phyloP scores from a whole-genome alignment of 2,888 invertebrate species.

The Drepanosiphum platanoidis region DNA sequence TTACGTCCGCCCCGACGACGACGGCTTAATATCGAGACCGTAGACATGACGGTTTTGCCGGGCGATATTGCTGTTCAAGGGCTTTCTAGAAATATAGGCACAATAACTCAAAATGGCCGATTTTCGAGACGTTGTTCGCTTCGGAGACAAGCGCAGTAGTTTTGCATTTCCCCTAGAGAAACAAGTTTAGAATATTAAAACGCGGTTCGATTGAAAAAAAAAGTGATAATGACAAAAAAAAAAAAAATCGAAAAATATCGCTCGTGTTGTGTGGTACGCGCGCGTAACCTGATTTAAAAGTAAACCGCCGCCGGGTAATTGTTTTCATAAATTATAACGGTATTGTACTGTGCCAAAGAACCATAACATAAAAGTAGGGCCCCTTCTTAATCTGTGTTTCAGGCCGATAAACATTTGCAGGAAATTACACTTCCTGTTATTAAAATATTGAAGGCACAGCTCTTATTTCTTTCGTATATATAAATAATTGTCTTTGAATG shows the following conservation, averaged over 20 bases:
- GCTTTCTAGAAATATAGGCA: no score
- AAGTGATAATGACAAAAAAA: background rate
- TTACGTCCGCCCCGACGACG: no score
- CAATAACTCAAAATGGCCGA: no score
- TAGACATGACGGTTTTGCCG: no score
- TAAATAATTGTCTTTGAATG: background rate
- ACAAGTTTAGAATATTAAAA: no score
- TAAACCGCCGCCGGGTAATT: background rate
- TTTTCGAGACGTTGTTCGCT: no score
- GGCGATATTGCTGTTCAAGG: no score
- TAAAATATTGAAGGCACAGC: constrained; percentile 51
- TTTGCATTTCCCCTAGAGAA: no score
- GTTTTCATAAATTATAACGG: constrained; percentile 30
- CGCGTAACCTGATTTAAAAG: background rate
- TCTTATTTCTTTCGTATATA: background rate
- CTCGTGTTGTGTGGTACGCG: background rate
- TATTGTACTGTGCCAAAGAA: constrained; percentile 35
- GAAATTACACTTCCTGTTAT: constrained; percentile 58
- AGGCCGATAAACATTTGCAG: constrained; percentile 55
- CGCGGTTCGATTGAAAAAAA: no score
- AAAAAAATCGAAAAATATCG: background rate
- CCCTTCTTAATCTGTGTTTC: constrained; percentile 58
- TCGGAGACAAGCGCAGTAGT: no score
- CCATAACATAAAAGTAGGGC: constrained; percentile 48
- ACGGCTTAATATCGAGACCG: no score